Percentiles rank a stretch among this genome's conserved stretches.
phyloP scores from a whole-genome alignment of 2,888 invertebrate genomes.

The Aspidiotus rigidus region DNA sequence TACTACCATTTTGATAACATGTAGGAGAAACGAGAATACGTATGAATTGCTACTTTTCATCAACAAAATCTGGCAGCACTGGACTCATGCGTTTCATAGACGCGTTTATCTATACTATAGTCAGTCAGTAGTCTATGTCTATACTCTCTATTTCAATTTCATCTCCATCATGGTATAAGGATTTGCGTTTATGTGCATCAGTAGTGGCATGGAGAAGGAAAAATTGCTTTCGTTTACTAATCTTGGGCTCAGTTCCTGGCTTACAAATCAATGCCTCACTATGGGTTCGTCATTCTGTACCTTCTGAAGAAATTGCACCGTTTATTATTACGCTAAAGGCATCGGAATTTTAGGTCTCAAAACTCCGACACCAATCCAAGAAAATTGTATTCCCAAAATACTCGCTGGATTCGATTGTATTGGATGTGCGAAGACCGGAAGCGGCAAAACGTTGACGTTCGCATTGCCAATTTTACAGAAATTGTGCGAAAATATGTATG shows the following conservation, averaged over 20 bases:
- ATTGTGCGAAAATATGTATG: constrained; percentile 87
- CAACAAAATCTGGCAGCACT: too few relatives aligned
- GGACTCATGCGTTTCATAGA: too few relatives aligned
- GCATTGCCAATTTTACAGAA: constrained; percentile 87
- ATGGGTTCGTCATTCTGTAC: not conserved
- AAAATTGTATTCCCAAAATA: constrained; percentile 68
- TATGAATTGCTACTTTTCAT: too few relatives aligned
- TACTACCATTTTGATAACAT: too few relatives aligned
- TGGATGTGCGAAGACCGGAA: constrained; percentile 95
- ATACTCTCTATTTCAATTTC: too few relatives aligned
- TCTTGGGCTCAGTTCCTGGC: constrained; percentile 7
- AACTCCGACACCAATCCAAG: constrained; percentile 71
- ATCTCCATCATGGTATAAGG: too few relatives aligned
- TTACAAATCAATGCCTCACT: not conserved
- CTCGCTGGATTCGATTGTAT: constrained; percentile 76
- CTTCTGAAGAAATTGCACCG: not conserved
- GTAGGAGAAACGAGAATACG: too few relatives aligned
- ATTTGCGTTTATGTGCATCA: too few relatives aligned
- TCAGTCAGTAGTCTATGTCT: too few relatives aligned
- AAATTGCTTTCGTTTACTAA: not conserved
- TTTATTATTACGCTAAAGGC: not conserved
- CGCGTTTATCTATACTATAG: too few relatives aligned
- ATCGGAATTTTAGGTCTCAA: constrained; percentile 53
- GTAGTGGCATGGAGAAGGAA: not conserved
- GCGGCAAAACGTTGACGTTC: constrained; percentile 96